Percentiles rank a stretch among this genome's conserved stretches.
These are phyloP conservation scores for Raphicerus campestris DNA, from an alignment of 2,113 vertebrate genomes.

Conservation along the genomic window DNA sequence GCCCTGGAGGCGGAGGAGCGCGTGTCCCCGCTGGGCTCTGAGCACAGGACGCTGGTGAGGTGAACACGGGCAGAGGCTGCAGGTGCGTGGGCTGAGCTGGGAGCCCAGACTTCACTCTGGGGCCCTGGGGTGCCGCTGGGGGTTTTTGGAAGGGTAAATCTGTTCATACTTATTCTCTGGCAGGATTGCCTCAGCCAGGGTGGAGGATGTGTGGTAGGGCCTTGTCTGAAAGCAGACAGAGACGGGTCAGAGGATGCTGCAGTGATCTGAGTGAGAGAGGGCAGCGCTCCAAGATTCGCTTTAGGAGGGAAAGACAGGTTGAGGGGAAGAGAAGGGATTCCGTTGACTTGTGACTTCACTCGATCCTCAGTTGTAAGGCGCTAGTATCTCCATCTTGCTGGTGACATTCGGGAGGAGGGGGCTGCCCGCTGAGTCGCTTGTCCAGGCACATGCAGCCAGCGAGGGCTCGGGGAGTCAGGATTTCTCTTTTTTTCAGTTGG, in stretches of 20 bases:
- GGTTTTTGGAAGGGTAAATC: background rate
- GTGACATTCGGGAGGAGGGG: background rate
- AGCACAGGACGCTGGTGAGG: background rate
- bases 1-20: background rate
- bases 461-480: background rate
- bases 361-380: background rate
- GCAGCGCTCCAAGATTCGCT: background rate
- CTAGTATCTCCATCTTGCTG: background rate
- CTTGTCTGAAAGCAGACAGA: background rate
- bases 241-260: background rate
- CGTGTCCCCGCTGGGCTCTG: fast-evolving
- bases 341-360: background rate
- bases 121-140: background rate
- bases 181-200: background rate
- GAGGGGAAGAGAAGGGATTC: background rate
- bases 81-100: background rate
- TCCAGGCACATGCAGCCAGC: background rate
- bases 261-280: background rate
- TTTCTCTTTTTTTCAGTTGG: background rate
- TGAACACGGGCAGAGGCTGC: background rate
- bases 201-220: background rate
- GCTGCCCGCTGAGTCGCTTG: background rate
- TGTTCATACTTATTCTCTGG: background rate
- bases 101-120: background rate
- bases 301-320: background rate